These are phyloP conservation scores for Linnaemya vulpina DNA, from an alignment of 2,888 invertebrate genomes.

Conservation along the genomic window DNA sequence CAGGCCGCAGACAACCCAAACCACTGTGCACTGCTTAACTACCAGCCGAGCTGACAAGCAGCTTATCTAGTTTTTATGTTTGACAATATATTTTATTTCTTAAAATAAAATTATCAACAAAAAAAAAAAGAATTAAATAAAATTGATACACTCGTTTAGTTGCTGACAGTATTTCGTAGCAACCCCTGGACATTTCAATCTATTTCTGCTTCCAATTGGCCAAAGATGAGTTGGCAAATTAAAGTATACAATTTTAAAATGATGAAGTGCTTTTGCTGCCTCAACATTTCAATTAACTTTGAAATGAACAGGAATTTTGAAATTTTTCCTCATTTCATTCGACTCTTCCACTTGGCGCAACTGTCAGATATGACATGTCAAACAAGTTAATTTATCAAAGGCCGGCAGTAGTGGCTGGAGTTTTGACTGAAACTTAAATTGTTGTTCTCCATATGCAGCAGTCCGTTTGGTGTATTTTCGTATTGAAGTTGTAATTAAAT, in stretches of 20 bases:
- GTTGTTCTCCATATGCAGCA: conserved; percentile 42
- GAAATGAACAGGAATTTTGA: conserved; percentile 44
- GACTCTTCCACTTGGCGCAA: conserved; percentile 14
- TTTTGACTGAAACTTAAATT: conserved; percentile 50
- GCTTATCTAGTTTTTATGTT: conserved; percentile 41
- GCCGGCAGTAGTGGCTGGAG: neutral
- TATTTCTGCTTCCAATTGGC: conserved; percentile 44
- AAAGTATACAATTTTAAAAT: conserved; percentile 60
- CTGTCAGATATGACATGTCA: conserved; percentile 69
- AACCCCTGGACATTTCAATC: too few relatives aligned
- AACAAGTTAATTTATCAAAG: conserved; percentile 64
- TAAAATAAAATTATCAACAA: neutral
- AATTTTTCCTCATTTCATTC: too few relatives aligned
- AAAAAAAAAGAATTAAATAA: neutral
- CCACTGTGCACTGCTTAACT: neutral
- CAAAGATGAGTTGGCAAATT: conserved; percentile 67
- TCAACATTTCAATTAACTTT: conserved; percentile 56
- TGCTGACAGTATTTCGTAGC: conserved; percentile 24
- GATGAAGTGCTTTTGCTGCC: conserved; percentile 41
- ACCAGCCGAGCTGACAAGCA: conserved; percentile 2
- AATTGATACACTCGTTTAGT: conserved; percentile 4
- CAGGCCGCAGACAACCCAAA: conserved; percentile 22
- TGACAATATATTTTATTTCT: neutral
- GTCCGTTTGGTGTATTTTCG: conserved; percentile 35
- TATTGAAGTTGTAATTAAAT: conserved; percentile 58